phyloP scores from a whole-genome alignment of 2,888 invertebrate genomes.

The Sclerodermus sp. region DNA sequence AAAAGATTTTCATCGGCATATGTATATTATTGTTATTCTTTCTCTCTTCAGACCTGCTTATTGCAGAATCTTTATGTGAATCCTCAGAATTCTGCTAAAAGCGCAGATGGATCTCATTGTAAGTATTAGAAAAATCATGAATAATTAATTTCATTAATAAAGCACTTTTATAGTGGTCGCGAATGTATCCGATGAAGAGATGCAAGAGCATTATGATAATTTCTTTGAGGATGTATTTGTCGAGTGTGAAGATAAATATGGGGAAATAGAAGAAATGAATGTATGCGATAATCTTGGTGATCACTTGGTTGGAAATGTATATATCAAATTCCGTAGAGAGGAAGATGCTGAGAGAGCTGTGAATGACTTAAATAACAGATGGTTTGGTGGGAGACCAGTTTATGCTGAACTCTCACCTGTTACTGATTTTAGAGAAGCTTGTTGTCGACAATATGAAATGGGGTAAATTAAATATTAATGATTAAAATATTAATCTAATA shows the following conservation, averaged over 20 bases:
- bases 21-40: slow-evolving; percentile 25
- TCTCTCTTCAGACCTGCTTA: slow-evolving; percentile 86
- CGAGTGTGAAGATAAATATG: slow-evolving; percentile 98
- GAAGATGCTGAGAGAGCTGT: slow-evolving; percentile 99
- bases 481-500: slow-evolving; percentile 2
- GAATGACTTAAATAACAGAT: slow-evolving; percentile 95
- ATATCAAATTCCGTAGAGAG: slow-evolving; percentile 97
- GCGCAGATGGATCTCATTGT: slow-evolving; percentile 95
- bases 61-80: slow-evolving; percentile 98
- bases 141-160: neutral
- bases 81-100: slow-evolving; percentile 97
- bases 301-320: slow-evolving; percentile 98
- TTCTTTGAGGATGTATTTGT: slow-evolving; percentile 99
- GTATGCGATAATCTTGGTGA: slow-evolving; percentile 99
- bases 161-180: slow-evolving; percentile 72
- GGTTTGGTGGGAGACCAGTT: slow-evolving; percentile 98
- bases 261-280: slow-evolving; percentile 99
- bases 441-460: slow-evolving; percentile 99
- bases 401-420: slow-evolving; percentile 98
- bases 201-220: slow-evolving; percentile 99
- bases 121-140: slow-evolving; percentile 58
- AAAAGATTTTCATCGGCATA: neutral
- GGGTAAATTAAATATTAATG: slow-evolving; percentile 61
- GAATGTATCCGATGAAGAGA: slow-evolving; percentile 95
- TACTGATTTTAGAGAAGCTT: slow-evolving; percentile 98